Percentiles rank a stretch among this genome's conserved stretches.
Evolutionary conservation across 92 coral and sea anemone species (phyloP).

Genomic region (Ricordea florida): DNA sequence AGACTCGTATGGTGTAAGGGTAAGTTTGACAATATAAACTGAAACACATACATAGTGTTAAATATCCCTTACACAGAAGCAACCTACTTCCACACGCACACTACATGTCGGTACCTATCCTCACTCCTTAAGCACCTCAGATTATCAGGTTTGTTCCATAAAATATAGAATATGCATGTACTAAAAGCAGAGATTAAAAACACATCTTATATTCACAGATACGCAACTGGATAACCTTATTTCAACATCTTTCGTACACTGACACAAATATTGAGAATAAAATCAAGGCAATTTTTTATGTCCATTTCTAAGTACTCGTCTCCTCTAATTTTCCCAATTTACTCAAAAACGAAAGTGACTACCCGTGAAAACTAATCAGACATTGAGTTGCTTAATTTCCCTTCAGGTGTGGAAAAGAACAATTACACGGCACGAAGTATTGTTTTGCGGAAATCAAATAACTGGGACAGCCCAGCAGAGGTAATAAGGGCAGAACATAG

Average conservation of each 20-base stretch:
- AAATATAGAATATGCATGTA: neutral
- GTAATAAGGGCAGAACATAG: slow-evolving; percentile 40
- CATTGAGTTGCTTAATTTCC: neutral
- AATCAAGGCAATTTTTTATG: neutral
- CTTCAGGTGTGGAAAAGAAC: slow-evolving; percentile 16
- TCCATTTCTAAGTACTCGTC: too few species aligned
- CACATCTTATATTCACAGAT: too few species aligned
- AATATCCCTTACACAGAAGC: neutral
- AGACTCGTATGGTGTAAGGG: slow-evolving; percentile 32
- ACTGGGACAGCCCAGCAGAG: slow-evolving; percentile 52
- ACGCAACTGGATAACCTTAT: too few species aligned
- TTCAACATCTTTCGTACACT: too few species aligned
- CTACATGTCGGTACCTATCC: neutral
- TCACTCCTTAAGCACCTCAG: too few species aligned
- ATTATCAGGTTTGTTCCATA: neutral
- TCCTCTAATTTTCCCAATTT: too few species aligned
- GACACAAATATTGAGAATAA: neutral
- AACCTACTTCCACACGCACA: neutral
- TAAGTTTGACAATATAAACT: slow-evolving; percentile 1
- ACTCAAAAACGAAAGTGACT: too few species aligned
- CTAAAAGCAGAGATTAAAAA: neutral
- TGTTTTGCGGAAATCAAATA: slow-evolving; percentile 34
- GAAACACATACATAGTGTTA: neutral
- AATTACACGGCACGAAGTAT: slow-evolving; percentile 39
- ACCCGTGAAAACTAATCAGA: neutral